Evolutionary conservation across 2,888 invertebrate species (phyloP), one percentile per base, ranked within the genome.

Genomic region (Ornithoptera alexandrae): DNA sequence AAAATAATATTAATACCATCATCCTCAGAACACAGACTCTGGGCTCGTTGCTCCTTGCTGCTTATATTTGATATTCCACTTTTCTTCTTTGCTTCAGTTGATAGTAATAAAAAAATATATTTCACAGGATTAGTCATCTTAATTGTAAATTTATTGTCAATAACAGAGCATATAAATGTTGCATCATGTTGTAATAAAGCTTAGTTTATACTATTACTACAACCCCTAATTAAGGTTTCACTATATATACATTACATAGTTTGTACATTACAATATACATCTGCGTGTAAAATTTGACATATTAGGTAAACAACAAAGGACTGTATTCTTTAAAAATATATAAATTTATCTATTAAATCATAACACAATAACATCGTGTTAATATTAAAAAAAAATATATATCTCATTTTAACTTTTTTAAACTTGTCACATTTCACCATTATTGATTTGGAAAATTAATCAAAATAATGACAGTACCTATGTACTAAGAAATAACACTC

Each of bases 81-180:
- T 85, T 86, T 92, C 90, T 90, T 91, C 91, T 85, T 91, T 72
- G 89, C 92, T 92, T 92, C 86, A 88, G 87, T 84, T 53, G 53
- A 53, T 84, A 84, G 89, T 81, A 89, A 88, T 79, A 76, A 83
- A 82, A 79, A 80, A 58, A 58, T 76, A 53, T 46, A 68, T 53
- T 53, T 60, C 22, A 62, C 59, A 36, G 8, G 15, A 36, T 65
- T 57, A 69, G 46, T 30, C n/a, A 65, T 20, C 24, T 56, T 61
- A 39, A 20, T 30, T 56, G 18, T 42, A 42, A 50, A 50, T 18
- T 50, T 50, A 50, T 18, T 50, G 18, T 5, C 2, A 50, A 53
- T 7, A 53, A 53, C 53, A 53, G 18, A 53, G 18, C 53, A 53
- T n/a, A n/a, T 18, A n/a, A 53, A n/a, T n/a, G 18, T 50, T 5